phyloP scores from a whole-genome alignment of 2,797 vertebrate genomes.

The Amniataba percoides region DNA sequence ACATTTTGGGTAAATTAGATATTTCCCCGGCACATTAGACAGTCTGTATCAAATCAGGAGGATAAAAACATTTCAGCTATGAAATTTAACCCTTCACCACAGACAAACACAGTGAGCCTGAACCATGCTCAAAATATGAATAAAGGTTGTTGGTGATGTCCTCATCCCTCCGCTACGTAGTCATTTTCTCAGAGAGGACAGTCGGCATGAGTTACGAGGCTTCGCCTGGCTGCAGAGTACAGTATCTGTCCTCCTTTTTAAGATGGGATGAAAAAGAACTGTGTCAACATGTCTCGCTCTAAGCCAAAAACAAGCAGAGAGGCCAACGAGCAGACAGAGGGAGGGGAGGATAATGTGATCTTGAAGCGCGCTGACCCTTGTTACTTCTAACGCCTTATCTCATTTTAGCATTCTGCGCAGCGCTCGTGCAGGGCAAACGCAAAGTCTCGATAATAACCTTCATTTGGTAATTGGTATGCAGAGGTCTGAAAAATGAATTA shows the following conservation, averaged over 20 bases:
- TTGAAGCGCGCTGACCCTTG: slow-evolving; percentile 62
- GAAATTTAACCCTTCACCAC: neutral
- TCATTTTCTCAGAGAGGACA: slow-evolving; percentile 39
- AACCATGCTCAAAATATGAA: slow-evolving; percentile 21
- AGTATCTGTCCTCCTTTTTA: slow-evolving; percentile 31
- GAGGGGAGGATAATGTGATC: neutral
- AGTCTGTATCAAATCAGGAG: slow-evolving; percentile 30
- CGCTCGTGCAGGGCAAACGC: slow-evolving; percentile 61
- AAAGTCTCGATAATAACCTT: slow-evolving; percentile 86
- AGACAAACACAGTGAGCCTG: neutral
- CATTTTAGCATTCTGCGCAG: slow-evolving; percentile 64
- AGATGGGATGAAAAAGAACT: slow-evolving; percentile 11
- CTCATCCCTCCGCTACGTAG: neutral
- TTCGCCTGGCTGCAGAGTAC: slow-evolving; percentile 1
- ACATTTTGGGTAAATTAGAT: slow-evolving; percentile 72
- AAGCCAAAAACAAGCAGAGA: slow-evolving; percentile 40
- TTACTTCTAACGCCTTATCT: slow-evolving; percentile 52
- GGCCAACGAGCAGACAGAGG: neutral
- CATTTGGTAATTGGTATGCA: slow-evolving; percentile 90
- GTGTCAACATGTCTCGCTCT: slow-evolving; percentile 51
- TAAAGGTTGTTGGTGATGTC: slow-evolving; percentile 19
- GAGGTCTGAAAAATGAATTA: slow-evolving; percentile 89
- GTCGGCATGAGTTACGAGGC: slow-evolving; percentile 19
- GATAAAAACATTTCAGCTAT: slow-evolving; percentile 38
- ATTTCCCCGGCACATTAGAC: slow-evolving; percentile 44